Conservation (phyloP, 2,797 vertebrate species). For the Rhabdophis nuchalis region DNA sequence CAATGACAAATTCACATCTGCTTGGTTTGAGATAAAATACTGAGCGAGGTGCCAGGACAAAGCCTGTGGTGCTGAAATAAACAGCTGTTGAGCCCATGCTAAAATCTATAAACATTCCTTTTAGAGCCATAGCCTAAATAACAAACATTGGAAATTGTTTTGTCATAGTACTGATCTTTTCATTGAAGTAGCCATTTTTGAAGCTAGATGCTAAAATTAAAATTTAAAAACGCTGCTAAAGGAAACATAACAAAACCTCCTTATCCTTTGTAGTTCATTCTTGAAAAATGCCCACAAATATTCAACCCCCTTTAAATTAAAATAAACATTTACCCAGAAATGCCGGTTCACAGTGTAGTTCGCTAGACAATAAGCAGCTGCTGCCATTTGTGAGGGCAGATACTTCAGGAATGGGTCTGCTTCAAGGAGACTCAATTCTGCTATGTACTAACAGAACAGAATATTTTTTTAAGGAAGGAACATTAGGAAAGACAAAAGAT, state of each 20-base stretch:
- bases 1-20: neutral
- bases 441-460: conserved; percentile 77
- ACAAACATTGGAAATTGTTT: neutral
- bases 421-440: conserved; percentile 87
- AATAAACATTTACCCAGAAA: conserved; percentile 81
- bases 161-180: neutral
- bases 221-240: neutral
- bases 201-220: neutral
- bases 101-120: neutral
- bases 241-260: neutral
- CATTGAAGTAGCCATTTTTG: neutral
- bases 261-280: neutral
- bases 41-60: neutral
- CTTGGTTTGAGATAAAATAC: neutral
- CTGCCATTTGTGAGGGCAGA: conserved; percentile 83
- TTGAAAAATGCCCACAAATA: neutral
- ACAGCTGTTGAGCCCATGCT: neutral
- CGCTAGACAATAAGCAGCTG: conserved; percentile 87
- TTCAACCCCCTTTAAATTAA: neutral
- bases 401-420: conserved; percentile 83
- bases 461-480: neutral
- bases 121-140: neutral
- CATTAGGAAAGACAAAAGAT: neutral
- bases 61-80: neutral
- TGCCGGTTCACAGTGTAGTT: conserved; percentile 80